A percentile compares a stretch with the other conserved stretches of the same genome.
Conservation (phyloP, 2,888 invertebrate genomes). For the Tethea ocularis region DNA sequence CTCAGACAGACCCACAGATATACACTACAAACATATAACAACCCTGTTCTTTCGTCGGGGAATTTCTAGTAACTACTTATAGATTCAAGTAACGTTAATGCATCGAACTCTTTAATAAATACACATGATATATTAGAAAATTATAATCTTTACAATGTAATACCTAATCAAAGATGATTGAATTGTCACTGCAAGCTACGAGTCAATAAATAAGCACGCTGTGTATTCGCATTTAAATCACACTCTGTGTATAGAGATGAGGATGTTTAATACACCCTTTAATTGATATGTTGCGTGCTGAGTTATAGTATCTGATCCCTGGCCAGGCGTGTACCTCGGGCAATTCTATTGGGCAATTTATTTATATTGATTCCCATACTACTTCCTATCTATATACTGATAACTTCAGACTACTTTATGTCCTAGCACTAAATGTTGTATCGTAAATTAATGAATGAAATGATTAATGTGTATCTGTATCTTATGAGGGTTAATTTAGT, state of each 20-base stretch:
- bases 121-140: no score
- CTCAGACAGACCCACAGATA: no score
- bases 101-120: no score
- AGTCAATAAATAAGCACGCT: constrained; percentile 41
- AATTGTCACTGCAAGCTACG: constrained; percentile 33
- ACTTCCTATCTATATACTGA: constrained; percentile 64
- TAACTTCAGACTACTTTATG: constrained; percentile 64
- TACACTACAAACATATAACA: no score
- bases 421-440: constrained; percentile 37
- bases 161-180: constrained; percentile 18
- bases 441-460: constrained; percentile 30
- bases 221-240: constrained; percentile 56
- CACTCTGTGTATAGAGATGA: constrained; percentile 55
- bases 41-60: no score
- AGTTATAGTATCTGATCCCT: constrained; percentile 72
- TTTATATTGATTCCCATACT: constrained; percentile 75
- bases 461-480: constrained; percentile 23
- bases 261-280: constrained; percentile 71
- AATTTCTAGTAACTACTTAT: no score
- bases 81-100: no score
- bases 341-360: constrained; percentile 76
- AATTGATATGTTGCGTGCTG: constrained; percentile 79
- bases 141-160: neutral
- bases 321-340: constrained; percentile 63
- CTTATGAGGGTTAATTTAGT: neutral